Conservation (phyloP, 2,797 vertebrate species). For the Bradypus variegatus region DNA sequence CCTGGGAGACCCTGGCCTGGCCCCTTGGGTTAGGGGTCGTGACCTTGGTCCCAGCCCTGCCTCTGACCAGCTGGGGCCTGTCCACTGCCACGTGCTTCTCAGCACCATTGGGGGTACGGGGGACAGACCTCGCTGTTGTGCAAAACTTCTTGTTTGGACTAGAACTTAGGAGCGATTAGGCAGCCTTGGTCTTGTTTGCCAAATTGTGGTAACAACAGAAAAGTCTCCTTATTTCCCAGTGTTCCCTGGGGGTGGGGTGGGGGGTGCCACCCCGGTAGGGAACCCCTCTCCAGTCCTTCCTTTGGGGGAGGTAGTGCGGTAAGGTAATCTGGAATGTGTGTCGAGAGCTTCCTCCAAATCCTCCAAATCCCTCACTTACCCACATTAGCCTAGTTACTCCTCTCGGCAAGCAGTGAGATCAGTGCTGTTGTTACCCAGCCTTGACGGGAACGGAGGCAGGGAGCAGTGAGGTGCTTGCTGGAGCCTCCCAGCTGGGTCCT, state of each 20-base stretch:
- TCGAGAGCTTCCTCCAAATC: not conserved
- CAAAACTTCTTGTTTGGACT: not conserved
- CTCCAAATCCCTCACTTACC: not conserved
- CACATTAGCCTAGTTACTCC: accelerated
- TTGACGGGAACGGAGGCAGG: not conserved
- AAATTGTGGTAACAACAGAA: not conserved
- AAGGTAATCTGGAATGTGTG: not conserved
- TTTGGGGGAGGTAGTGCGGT: not conserved
- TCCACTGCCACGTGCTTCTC: too few species aligned
- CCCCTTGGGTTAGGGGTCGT: accelerated
- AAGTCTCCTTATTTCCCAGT: not conserved
- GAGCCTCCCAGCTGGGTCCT: not conserved
- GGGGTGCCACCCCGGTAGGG: too few species aligned
- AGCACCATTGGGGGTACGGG: accelerated
- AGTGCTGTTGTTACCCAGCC: not conserved
- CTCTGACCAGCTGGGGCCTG: not conserved
- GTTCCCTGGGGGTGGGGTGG: too few species aligned
- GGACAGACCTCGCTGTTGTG: too few species aligned
- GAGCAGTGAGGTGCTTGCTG: too few species aligned
- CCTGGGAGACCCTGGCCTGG: not conserved
- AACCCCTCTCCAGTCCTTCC: too few species aligned
- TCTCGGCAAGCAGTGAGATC: accelerated
- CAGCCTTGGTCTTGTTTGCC: not conserved
- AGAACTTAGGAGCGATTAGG: not conserved
- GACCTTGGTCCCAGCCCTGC: not conserved